phyloP scores from a whole-genome alignment of 2,888 invertebrate genomes.

The Tromatobia lineatoria region DNA sequence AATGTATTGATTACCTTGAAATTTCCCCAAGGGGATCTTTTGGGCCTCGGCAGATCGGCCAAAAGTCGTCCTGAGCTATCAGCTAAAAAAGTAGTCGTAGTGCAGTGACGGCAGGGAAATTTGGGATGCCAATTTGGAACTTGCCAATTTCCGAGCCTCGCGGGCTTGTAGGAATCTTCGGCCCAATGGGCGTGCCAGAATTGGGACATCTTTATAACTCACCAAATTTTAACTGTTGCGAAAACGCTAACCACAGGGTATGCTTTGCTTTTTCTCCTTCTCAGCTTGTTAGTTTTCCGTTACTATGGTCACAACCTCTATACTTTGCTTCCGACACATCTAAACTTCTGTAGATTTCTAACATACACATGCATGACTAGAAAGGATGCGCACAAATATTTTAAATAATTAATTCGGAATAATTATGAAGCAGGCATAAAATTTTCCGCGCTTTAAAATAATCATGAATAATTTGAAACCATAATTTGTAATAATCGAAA shows the following conservation, averaged over 20 bases:
- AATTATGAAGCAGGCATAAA: no score
- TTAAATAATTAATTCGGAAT: no score
- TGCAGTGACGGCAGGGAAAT: conserved; percentile 75
- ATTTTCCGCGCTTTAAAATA: no score
- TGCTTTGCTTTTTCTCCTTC: conserved; percentile 20
- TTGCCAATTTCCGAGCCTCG: conserved; percentile 78
- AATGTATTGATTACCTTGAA: conserved; percentile 73
- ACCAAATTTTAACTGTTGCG: conserved; percentile 1
- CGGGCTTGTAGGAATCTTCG: conserved; percentile 75
- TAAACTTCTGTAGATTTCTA: background rate
- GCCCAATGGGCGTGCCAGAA: conserved; percentile 78
- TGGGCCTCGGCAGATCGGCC: conserved; percentile 68
- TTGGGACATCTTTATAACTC: conserved; percentile 75
- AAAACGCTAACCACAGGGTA: conserved; percentile 28
- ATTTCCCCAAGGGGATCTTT: conserved; percentile 72
- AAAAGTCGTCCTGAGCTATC: conserved; percentile 75
- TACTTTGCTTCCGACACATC: background rate
- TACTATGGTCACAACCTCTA: conserved; percentile 54
- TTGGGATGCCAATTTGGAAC: conserved; percentile 78
- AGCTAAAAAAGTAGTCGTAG: conserved; percentile 73
- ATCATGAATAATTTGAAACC: no score
- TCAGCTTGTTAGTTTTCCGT: conserved; percentile 53
- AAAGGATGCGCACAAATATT: background rate
- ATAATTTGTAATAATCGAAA: no score
- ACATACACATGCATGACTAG: conserved; percentile 59